Conservation (phyloP, 2,797 vertebrate species). For the Atherinosoma microstoma region DNA sequence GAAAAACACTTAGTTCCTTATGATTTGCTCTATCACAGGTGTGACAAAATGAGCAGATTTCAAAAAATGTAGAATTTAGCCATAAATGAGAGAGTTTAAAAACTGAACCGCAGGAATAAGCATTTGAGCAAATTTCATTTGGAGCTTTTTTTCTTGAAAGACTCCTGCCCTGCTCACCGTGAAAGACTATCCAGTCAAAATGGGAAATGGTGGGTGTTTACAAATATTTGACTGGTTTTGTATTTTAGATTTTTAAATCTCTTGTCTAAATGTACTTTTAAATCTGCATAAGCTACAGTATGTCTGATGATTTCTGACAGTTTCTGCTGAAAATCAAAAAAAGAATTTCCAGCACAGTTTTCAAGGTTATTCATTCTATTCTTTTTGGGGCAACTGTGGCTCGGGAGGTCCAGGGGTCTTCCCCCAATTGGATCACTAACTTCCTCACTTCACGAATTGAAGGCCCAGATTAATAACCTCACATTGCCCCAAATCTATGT, state of each 20-base stretch:
- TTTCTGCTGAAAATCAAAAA: not conserved
- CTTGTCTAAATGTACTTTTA: conserved; percentile 1
- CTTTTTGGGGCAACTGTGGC: not conserved
- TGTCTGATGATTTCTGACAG: not conserved
- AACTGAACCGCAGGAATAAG: not conserved
- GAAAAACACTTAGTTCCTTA: too few relatives aligned
- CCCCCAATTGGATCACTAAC: not conserved
- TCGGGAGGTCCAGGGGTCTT: not conserved
- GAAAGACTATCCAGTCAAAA: not conserved
- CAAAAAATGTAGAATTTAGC: not conserved
- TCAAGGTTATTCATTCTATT: not conserved
- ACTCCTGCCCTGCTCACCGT: not conserved
- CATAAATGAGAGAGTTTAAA: not conserved
- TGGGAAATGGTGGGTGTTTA: not conserved
- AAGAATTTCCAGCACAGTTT: not conserved
- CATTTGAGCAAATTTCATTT: not conserved
- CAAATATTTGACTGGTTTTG: not conserved
- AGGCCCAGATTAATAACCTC: not conserved
- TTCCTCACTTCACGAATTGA: not conserved
- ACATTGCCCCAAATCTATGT: not conserved
- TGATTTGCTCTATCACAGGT: not conserved
- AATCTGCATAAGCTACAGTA: not conserved
- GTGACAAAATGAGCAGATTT: not conserved
- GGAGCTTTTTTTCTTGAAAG: not conserved
- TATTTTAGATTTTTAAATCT: not conserved